Evolutionary conservation across 2,888 invertebrate species (phyloP).

Genomic region (Xestoiulus laeticollis): DNA sequence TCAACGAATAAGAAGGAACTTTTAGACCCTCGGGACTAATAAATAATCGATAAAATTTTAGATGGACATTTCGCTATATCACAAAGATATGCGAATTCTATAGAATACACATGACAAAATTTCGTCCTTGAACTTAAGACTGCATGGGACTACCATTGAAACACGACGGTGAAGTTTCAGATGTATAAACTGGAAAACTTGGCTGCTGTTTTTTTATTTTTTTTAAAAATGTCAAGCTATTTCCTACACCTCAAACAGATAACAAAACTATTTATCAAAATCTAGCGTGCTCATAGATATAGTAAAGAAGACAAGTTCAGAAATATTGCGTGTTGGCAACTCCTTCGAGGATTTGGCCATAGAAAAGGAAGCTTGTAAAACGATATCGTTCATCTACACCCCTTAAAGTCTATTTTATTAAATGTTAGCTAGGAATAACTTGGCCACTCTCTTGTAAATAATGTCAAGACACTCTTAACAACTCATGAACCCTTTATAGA

Average conservation of each 20-base stretch:
- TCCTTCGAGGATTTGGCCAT: not conserved
- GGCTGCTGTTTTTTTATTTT: too few relatives aligned
- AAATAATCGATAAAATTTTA: slow-evolving; percentile 33
- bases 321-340: not conserved
- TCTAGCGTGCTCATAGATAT: not conserved
- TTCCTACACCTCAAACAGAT: not conserved
- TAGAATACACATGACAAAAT: not conserved
- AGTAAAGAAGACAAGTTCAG: not conserved
- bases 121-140: not conserved
- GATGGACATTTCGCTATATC: slow-evolving; percentile 34
- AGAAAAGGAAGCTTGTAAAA: not conserved
- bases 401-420: not conserved
- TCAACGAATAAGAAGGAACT: slow-evolving; percentile 18
- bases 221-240: not conserved
- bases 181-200: too few relatives aligned
- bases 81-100: not conserved
- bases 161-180: not conserved
- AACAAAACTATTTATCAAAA: not conserved
- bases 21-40: not conserved
- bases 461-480: too few relatives aligned
- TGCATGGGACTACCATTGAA: not conserved
- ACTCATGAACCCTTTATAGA: too few relatives aligned
- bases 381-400: not conserved
- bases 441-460: not conserved
- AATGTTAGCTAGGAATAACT: not conserved